These are phyloP conservation scores for Pseudanteris insignis DNA, from an alignment of 2,888 invertebrate species.

Conservation along the genomic window DNA sequence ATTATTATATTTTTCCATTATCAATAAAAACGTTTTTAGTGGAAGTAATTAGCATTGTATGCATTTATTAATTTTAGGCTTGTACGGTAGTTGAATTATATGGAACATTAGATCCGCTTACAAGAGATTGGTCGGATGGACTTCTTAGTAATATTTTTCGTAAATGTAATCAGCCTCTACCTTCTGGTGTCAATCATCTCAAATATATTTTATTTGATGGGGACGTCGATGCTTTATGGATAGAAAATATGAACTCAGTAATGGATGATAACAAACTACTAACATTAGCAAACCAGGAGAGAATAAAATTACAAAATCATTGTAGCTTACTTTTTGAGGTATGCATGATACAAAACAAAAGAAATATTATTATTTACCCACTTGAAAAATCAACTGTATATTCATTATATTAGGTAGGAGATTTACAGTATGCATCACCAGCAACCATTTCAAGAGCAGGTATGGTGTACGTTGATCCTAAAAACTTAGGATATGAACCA, in stretches of 20 bases:
- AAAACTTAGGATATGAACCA: constrained; percentile 86
- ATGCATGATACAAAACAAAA: neutral
- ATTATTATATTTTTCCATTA: neutral
- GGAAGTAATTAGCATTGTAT: too few species aligned
- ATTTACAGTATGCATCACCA: constrained; percentile 89
- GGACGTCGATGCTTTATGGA: constrained; percentile 94
- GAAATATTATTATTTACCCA: too few species aligned
- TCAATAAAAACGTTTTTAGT: neutral
- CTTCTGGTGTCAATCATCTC: constrained; percentile 72
- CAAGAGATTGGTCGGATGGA: constrained; percentile 94
- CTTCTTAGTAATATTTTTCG: constrained; percentile 90
- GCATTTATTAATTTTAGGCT: constrained; percentile 67
- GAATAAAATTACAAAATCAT: constrained; percentile 82
- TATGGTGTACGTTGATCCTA: constrained; percentile 94
- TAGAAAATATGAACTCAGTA: constrained; percentile 96
- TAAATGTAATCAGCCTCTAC: constrained; percentile 83
- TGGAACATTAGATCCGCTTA: constrained; percentile 84
- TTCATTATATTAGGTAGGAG: constrained; percentile 84
- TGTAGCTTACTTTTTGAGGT: constrained; percentile 88
- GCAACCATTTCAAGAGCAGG: constrained; percentile 93
- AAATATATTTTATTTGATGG: constrained; percentile 92
- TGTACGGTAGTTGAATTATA: constrained; percentile 90
- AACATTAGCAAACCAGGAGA: constrained; percentile 90
- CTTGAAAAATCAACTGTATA: too few species aligned
- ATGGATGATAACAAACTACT: constrained; percentile 94